Percentiles rank a stretch among this genome's conserved stretches.
Conservation (phyloP, 2,797 vertebrate genomes). For the Eidolon dupreanum region DNA sequence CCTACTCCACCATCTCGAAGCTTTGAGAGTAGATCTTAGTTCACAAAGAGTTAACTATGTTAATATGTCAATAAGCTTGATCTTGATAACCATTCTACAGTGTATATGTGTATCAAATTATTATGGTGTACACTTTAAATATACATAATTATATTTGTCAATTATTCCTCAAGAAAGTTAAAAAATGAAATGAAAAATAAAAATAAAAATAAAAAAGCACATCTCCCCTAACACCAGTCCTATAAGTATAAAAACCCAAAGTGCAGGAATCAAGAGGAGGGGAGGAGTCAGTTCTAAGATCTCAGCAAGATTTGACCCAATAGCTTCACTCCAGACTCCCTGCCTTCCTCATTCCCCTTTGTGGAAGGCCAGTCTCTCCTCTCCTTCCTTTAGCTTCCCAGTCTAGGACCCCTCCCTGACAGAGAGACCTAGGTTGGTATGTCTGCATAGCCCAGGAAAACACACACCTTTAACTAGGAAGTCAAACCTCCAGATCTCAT, state of each 20-base stretch:
- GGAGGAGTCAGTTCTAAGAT: neutral
- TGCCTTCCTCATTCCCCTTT: neutral
- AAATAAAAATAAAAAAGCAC: neutral
- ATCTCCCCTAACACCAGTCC: neutral
- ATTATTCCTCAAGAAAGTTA: neutral
- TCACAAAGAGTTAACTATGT: neutral
- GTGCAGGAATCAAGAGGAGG: neutral
- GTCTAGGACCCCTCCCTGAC: neutral
- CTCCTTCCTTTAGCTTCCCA: neutral
- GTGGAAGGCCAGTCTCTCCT: neutral
- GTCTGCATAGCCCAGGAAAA: neutral
- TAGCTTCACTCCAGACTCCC: neutral
- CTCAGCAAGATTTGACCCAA: neutral
- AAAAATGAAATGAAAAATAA: neutral
- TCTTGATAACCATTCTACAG: neutral
- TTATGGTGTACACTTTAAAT: neutral
- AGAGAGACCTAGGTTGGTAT: neutral
- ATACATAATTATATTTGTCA: neutral
- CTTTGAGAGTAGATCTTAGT: neutral
- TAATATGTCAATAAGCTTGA: neutral
- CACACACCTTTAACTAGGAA: neutral
- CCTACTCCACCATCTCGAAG: no score
- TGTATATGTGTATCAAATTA: neutral
- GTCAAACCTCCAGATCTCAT: neutral
- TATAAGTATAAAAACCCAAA: neutral